These are phyloP conservation scores for Ailurus styani DNA, from an alignment of 2,113 vertebrate species.

Conservation along the genomic window DNA sequence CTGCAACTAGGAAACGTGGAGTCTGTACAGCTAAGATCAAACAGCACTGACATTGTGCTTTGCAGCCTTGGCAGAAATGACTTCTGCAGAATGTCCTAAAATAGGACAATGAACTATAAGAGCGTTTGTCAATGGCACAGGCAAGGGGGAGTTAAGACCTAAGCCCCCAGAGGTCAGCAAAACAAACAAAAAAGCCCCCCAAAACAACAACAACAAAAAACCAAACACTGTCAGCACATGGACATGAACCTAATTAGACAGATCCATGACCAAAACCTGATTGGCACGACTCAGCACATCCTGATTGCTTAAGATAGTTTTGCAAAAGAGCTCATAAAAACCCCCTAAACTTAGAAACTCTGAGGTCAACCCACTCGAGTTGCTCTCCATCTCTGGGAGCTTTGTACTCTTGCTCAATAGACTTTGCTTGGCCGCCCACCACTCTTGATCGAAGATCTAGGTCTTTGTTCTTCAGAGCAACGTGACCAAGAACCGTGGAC, in stretches of 20 bases:
- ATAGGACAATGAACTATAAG: background rate
- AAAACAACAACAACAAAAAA: no score
- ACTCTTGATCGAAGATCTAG: background rate
- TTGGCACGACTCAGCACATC: background rate
- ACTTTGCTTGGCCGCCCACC: background rate
- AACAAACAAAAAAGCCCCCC: background rate
- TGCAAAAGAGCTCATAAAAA: background rate
- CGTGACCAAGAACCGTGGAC: accelerated
- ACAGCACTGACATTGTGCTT: background rate
- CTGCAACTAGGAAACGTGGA: background rate
- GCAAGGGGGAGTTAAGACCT: background rate
- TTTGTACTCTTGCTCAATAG: background rate
- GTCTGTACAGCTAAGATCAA: background rate
- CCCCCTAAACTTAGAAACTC: background rate
- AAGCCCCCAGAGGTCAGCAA: background rate
- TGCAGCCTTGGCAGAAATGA: background rate
- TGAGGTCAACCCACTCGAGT: background rate
- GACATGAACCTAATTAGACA: background rate
- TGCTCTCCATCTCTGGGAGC: background rate
- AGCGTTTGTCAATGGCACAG: background rate
- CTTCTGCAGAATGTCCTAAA: background rate
- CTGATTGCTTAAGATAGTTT: background rate
- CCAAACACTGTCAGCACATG: background rate
- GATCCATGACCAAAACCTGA: background rate
- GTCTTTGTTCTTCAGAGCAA: background rate